Percentiles rank a stretch among this genome's conserved stretches.
phyloP scores from a whole-genome alignment of 2,797 vertebrate genomes.

The Uromys caudimaculatus region DNA sequence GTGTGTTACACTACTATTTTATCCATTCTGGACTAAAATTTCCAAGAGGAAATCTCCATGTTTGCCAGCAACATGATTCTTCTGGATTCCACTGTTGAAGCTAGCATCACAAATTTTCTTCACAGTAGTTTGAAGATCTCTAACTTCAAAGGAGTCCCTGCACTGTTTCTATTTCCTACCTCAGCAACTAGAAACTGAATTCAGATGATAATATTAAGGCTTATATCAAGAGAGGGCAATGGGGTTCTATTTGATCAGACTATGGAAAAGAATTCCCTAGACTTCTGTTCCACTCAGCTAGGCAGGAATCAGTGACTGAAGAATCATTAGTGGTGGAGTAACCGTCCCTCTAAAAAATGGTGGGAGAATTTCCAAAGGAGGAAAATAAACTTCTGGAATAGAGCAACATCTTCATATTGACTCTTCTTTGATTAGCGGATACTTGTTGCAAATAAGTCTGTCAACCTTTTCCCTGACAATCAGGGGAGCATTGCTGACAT shows the following conservation, averaged over 20 bases:
- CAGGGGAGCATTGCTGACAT: background rate
- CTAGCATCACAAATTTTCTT: background rate
- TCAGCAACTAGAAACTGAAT: background rate
- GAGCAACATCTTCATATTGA: constrained; percentile 65
- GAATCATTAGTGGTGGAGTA: background rate
- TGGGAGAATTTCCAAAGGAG: constrained; percentile 41
- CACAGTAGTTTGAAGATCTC: background rate
- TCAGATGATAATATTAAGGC: background rate
- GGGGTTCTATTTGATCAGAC: background rate
- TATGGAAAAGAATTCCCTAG: background rate
- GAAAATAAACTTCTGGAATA: background rate
- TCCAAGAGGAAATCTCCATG: background rate
- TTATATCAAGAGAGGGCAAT: background rate
- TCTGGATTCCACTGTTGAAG: background rate
- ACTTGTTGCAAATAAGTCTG: constrained; percentile 69
- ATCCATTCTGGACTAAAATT: background rate
- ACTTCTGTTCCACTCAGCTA: background rate
- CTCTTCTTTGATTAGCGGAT: constrained; percentile 61
- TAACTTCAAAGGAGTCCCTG: background rate
- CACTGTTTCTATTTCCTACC: background rate
- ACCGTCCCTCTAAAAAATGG: constrained; percentile 40
- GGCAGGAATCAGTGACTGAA: background rate
- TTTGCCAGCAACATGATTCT: background rate
- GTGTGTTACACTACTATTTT: background rate
- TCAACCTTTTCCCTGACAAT: constrained; percentile 16